Base-by-base conservation (phyloP, 2,797 vertebrate species). In the Chrosomus eos region DNA sequence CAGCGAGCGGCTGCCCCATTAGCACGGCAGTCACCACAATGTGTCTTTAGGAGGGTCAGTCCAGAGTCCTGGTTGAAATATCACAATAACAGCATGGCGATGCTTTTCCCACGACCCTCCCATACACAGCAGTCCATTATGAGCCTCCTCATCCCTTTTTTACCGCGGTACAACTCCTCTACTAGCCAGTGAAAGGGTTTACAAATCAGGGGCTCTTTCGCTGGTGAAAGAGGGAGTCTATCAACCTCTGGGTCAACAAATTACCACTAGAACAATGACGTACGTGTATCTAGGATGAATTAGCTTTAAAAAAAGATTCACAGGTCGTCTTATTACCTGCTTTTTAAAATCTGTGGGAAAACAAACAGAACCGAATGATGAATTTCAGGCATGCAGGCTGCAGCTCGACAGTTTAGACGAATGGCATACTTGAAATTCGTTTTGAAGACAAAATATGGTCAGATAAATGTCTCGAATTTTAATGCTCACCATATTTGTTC, bases 151-250 rank as follows among this genome's bases (percentile, higher is more conserved):
- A 89, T 93, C 88, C 80, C 58, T 74, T 23, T 40, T 87, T 85
- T 75, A 84, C 77, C 31, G 73, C 38, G 53, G 68, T 84, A 86
- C 31, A 88, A 70, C 60, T 85, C 28, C 73, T 85, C 55, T 68
- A 75, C 51, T 21, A 88, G 94, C 93, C 94, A 94, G 92, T 94
- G 94, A 88, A 88, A 92, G 87, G 92, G 93, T 94, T 95, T 95
- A 95, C 93, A 94, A 95, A 94, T 91, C 91, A 92, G 91, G 87
- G 90, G 95, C 93, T 93, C 93, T 93, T 94, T 93, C 90, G 92
- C 94, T 93, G 94, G 92, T 94, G 95, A 94, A 94, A 92, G 75
- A 70, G 66, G 66, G 80, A 58, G 71, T 48, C 77, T 43, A 4
- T 58, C 36, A 58, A 67, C 88, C 93, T 91, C 95, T 95, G 80